Evolutionary conservation across 2,797 vertebrate genomes (phyloP), one percentile per base, ranked within the genome.

Genomic region (Siniperca obscura): DNA sequence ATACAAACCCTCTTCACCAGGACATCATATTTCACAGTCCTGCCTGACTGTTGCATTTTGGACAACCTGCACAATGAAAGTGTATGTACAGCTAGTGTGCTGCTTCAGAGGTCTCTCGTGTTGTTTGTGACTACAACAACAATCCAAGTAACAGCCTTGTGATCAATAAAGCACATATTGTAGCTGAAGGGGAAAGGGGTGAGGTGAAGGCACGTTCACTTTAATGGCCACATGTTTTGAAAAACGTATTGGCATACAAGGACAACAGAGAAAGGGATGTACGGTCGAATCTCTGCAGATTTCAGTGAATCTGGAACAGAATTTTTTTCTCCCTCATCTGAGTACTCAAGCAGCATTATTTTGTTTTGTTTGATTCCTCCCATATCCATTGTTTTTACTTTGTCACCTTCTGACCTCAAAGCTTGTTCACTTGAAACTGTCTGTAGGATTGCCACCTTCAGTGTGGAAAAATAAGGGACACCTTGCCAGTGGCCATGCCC

Each of bases 131-230:
- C 72, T 81, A 75, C 74, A 73, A 74, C 62, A 74, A 84, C 89
- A 89, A 86, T 90, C 84, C 70, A 76, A 82, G 84, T 80, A 82
- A 84, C 78, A 85, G 67, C 80, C 71, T n/a, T 73, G 65, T 82
- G 78, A 92, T 93, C 91, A 86, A 93, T 93, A 92, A 81, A 86
- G 72, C 76, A 78, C 86, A 85, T 82, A 80, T 84, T 90, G 85
- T 76, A 76, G 74, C 74, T 84, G 86, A 83, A 77, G 82, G 83
- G 52, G 62, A 64, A 62, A 53, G 21, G 62, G 60, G 34, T 57
- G 36, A 73, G 44, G 67, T 27, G 27, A 2, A 74, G 44, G 7
- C 59, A 60, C 61, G 85, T 78, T 83, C 50, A 61, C 61, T 81
- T 81, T 73, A 84, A 90, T 86, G 73, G 66, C 68, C 60, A 66